Percentiles rank a stretch among this genome's conserved stretches.
Conservation (phyloP, 2,888 invertebrate species). For the Sylvicola fuscatus region DNA sequence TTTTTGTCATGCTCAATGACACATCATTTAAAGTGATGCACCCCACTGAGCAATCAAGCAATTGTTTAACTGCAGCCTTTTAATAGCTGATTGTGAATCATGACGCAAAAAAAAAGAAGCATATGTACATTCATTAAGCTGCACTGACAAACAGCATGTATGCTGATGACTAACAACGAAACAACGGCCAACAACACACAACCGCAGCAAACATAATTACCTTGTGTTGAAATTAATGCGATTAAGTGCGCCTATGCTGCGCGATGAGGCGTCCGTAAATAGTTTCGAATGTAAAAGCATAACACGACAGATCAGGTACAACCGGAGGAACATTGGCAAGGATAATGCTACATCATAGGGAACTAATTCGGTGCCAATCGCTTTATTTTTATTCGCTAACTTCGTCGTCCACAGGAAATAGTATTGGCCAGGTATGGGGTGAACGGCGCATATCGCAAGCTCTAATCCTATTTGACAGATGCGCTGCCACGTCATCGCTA, state of each 20-base stretch:
- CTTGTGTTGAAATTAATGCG: slow-evolving; percentile 97
- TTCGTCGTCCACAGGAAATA: slow-evolving; percentile 93
- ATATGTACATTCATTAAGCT: not conserved
- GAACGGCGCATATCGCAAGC: slow-evolving; percentile 88
- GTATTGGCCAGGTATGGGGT: slow-evolving; percentile 94
- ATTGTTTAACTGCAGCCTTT: too few relatives aligned
- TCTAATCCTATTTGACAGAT: slow-evolving; percentile 84
- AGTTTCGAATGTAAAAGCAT: slow-evolving; percentile 99
- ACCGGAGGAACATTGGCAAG: slow-evolving; percentile 97
- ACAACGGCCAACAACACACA: too few relatives aligned
- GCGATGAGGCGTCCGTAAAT: slow-evolving; percentile 97
- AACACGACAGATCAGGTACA: slow-evolving; percentile 97
- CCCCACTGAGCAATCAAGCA: too few relatives aligned
- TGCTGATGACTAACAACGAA: not conserved
- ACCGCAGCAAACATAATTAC: too few relatives aligned
- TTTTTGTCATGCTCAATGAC: too few relatives aligned
- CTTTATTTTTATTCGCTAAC: slow-evolving; percentile 68
- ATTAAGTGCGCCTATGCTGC: slow-evolving; percentile 93
- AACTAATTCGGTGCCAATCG: slow-evolving; percentile 48
- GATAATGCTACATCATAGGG: slow-evolving; percentile 95
- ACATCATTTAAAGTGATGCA: too few relatives aligned
- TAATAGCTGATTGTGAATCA: too few relatives aligned
- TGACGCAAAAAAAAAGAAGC: not conserved
- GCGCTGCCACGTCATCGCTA: slow-evolving; percentile 98
- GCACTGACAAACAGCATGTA: not conserved